Evolutionary conservation across 2,888 invertebrate genomes (phyloP), one percentile per base, ranked within the genome.

Genomic region (Cephus runcator): DNA sequence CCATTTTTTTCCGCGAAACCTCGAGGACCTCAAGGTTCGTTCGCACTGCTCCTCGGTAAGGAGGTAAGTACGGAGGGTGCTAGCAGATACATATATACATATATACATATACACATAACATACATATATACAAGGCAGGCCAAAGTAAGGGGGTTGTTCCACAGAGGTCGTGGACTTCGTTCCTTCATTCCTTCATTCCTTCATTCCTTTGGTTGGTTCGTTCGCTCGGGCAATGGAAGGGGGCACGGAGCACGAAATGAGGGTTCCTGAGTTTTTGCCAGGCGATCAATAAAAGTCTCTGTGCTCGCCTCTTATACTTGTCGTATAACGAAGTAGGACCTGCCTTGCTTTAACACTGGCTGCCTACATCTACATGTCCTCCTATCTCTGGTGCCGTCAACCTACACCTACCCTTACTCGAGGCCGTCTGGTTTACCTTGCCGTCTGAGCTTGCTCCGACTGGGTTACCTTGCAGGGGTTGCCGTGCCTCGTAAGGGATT

Each of bases 261-360:
- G 91, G 91, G 91, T 91, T 91, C 89, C 90, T 89, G 90, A 91
- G 91, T 91, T 91, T 91, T 91, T 91, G 91, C 91, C 90, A 89
- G 89, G 86, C 91, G 91, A 91, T 91, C 91, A 91, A 91, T 91
- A 91, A 91, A 91, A 91, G 90, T 90, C 91, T 91, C 90, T 88
- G 89, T 90, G 91, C 90, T 90, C 86, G 86, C 87, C 89, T 88
- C 88, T 88, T 88, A 88, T 90, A 90, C 89, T 90, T 90, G 89
- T 89, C 90, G 88, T 90, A 89, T 90, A 90, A 90, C 90, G 90
- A 78, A 78, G 78, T 78, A 78, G 78, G 69, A 56, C 56, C 23
- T 56, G 56, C 56, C 56, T 56, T 56, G 56, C 56, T 56, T 56
- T 56, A 56, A 9, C 56, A 56, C 56, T 56, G 56, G 56, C 56